A percentile compares a stretch with the other conserved stretches of the same genome.
These are phyloP conservation scores for Chironomus riparius DNA, from an alignment of 2,888 invertebrate species.

Conservation along the genomic window DNA sequence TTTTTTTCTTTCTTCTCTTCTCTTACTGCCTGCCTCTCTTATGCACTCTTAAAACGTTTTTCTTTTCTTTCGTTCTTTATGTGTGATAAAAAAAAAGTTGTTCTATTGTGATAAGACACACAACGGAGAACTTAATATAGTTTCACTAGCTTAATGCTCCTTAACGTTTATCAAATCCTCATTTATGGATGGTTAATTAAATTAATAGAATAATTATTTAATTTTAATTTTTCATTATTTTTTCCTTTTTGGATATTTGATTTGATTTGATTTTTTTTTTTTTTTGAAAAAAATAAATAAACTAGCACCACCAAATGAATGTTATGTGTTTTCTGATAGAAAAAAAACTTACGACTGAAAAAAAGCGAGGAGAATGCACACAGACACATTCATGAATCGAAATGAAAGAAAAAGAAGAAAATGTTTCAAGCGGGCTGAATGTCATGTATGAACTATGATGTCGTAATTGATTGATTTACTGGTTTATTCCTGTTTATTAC, in stretches of 20 bases:
- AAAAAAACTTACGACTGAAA: conserved; percentile 27
- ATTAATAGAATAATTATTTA: conserved; percentile 20
- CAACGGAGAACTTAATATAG: background rate
- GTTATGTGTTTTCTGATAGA: conserved; percentile 24
- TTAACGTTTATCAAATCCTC: background rate
- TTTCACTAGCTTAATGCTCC: background rate
- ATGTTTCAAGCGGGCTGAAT: conserved; percentile 23
- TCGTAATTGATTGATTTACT: background rate
- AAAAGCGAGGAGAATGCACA: conserved; percentile 25
- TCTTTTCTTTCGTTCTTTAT: conserved; percentile 2
- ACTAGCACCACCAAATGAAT: conserved; percentile 27
- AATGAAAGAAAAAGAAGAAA: conserved; percentile 21
- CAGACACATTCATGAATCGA: conserved; percentile 14
- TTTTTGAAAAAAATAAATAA: conserved; percentile 27
- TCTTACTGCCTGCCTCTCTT: background rate
- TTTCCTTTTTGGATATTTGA: conserved; percentile 13
- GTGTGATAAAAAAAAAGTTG: conserved; percentile 8
- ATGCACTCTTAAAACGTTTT: conserved; percentile 22
- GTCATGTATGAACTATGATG: background rate
- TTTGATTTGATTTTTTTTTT: no score
- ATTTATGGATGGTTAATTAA: background rate
- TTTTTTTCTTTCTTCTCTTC: conserved; percentile 14
- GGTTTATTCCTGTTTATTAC: no score
- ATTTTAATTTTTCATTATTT: background rate
- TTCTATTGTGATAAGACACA: conserved; percentile 20